phyloP scores from a whole-genome alignment of 2,113 vertebrate species.

The Aegithalos caudatus region DNA sequence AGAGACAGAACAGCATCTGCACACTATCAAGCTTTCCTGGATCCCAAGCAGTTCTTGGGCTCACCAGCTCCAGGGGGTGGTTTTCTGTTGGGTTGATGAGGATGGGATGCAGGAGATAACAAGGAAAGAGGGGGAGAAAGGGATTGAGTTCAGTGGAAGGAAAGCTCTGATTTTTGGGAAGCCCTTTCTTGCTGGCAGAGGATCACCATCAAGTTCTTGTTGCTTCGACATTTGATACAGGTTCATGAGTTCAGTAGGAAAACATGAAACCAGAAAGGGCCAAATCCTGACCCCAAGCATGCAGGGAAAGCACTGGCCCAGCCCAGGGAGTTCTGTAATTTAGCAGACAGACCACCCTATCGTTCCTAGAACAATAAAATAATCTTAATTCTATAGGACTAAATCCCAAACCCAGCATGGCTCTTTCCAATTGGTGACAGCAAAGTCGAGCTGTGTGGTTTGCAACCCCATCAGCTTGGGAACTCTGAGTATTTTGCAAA shows the following conservation, averaged over 20 bases:
- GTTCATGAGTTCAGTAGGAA: constrained; percentile 61
- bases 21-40: constrained; percentile 41
- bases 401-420: background rate
- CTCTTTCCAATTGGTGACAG: constrained; percentile 23
- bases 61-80: background rate
- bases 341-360: constrained; percentile 50
- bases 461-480: background rate
- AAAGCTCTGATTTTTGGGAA: constrained; percentile 23
- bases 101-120: background rate
- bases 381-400: constrained; percentile 23
- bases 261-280: constrained; percentile 50
- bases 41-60: background rate
- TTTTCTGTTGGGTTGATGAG: background rate
- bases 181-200: background rate
- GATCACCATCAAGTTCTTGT: constrained; percentile 10
- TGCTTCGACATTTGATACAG: constrained; percentile 47
- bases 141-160: background rate
- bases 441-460: background rate
- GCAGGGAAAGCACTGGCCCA: background rate
- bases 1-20: constrained; percentile 35
- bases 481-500: background rate
- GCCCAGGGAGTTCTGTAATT: constrained; percentile 23
- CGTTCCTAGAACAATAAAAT: constrained; percentile 38
- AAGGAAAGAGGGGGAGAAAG: background rate
- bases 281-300: constrained; percentile 41